A percentile compares a stretch with the other conserved stretches of the same genome.
Conservation (phyloP, 2,113 vertebrate genomes). For the Lepus timidus region DNA sequence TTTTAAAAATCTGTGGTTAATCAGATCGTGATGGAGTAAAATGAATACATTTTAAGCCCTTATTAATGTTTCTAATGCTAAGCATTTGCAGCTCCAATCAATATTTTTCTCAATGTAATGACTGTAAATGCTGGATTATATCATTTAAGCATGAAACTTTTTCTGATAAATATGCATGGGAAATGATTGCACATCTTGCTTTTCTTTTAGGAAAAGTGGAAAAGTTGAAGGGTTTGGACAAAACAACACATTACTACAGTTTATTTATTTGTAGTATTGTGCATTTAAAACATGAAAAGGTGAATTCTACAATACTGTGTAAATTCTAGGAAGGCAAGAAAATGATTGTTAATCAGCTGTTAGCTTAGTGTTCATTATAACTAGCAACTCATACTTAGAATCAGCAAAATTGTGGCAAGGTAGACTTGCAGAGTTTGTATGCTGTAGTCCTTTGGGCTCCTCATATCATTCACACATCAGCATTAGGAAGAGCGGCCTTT, state of each 20-base stretch:
- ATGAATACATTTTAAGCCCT: constrained; percentile 43
- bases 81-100: constrained; percentile 66
- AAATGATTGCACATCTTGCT: constrained; percentile 53
- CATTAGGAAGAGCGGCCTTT: background rate
- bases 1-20: constrained; percentile 59
- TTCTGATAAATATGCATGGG: background rate
- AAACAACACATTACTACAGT: background rate
- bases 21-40: constrained; percentile 53
- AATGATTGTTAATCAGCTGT: constrained; percentile 6
- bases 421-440: background rate
- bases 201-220: background rate
- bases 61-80: constrained; percentile 58
- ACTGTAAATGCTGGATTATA: constrained; percentile 44
- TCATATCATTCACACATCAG: background rate
- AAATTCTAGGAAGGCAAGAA: constrained; percentile 44
- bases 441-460: background rate
- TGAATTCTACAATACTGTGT: constrained; percentile 8
- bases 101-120: constrained; percentile 66
- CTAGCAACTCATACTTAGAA: constrained; percentile 39
- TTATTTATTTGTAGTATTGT: background rate
- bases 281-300: background rate
- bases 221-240: constrained; percentile 28
- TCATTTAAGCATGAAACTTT: constrained; percentile 37
- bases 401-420: background rate
- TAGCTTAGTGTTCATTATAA: constrained; percentile 16